Conservation (phyloP, 2,888 invertebrate genomes). For the Cheilosia impressa region DNA sequence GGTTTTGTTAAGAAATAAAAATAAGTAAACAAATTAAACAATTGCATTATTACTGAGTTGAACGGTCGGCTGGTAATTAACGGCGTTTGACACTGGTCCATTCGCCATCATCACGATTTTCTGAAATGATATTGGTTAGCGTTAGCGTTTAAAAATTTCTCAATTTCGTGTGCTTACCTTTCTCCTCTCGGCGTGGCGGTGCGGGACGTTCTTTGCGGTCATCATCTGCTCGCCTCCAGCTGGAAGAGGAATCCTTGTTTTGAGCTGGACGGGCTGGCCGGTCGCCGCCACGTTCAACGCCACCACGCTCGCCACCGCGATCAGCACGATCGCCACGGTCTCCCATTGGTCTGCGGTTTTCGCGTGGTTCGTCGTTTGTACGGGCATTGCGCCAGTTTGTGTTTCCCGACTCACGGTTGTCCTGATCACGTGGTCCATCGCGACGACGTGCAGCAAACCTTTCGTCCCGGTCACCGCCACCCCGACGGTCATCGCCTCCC, state of each 20-base stretch:
- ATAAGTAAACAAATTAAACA: slow-evolving; percentile 30
- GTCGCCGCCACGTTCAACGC: slow-evolving; percentile 76
- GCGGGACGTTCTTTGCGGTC: slow-evolving; percentile 77
- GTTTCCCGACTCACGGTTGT: slow-evolving; percentile 58
- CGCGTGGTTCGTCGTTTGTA: slow-evolving; percentile 74
- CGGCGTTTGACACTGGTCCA: slow-evolving; percentile 87
- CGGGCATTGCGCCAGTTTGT: slow-evolving; percentile 65
- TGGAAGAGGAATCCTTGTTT: slow-evolving; percentile 59
- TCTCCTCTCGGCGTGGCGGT: slow-evolving; percentile 62
- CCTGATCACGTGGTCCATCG: slow-evolving; percentile 67
- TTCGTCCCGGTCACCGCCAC: slow-evolving; percentile 58
- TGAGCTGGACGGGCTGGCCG: slow-evolving; percentile 67
- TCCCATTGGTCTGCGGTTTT: slow-evolving; percentile 77
- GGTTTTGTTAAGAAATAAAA: slow-evolving; percentile 43
- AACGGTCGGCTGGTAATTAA: slow-evolving; percentile 76
- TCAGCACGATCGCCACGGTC: slow-evolving; percentile 77
- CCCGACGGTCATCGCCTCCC: slow-evolving; percentile 55
- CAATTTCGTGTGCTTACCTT: slow-evolving; percentile 33
- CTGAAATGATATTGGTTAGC: slow-evolving; percentile 76
- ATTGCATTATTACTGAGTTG: slow-evolving; percentile 42
- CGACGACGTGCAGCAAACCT: slow-evolving; percentile 61
- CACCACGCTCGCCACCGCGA: slow-evolving; percentile 77
- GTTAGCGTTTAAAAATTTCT: neutral
- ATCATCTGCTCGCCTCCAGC: slow-evolving; percentile 65
- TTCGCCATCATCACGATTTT: slow-evolving; percentile 85